Percentiles rank a stretch among this genome's conserved stretches.
Evolutionary conservation across 92 coral and sea anemone genomes (phyloP).

Genomic region (Zoanthus sansibaricus): DNA sequence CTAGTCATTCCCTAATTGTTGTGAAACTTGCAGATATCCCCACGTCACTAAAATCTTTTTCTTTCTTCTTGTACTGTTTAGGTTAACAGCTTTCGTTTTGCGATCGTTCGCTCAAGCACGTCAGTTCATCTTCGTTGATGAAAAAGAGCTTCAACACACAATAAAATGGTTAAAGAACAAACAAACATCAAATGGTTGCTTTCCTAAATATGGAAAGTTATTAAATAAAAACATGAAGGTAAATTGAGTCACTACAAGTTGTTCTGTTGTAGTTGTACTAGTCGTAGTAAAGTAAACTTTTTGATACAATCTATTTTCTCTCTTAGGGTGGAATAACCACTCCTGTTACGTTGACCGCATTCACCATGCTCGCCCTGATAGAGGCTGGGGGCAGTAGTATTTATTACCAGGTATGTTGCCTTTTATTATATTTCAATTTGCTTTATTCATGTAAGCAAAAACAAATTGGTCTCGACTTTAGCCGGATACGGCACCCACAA

Average conservation of each 20-base stretch:
- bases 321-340: constrained; percentile 85
- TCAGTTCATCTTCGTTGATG: constrained; percentile 84
- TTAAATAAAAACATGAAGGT: constrained; percentile 77
- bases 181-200: constrained; percentile 78
- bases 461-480: no score
- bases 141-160: constrained; percentile 65
- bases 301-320: neutral
- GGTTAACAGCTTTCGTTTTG: constrained; percentile 98
- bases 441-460: no score
- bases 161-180: constrained; percentile 72
- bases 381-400: constrained; percentile 80
- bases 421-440: neutral
- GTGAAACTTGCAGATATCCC: neutral
- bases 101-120: constrained; percentile 95
- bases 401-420: constrained; percentile 63
- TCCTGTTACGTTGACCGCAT: constrained; percentile 82
- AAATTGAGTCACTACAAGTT: neutral
- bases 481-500: no score
- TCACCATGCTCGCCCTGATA: constrained; percentile 80
- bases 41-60: no score
- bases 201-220: constrained; percentile 74
- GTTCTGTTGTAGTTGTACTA: neutral
- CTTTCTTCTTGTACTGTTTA: constrained; percentile 20
- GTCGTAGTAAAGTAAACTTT: neutral
- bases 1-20: neutral